Conservation (phyloP, 2,888 invertebrate species). For the Thymelicus acteon region DNA sequence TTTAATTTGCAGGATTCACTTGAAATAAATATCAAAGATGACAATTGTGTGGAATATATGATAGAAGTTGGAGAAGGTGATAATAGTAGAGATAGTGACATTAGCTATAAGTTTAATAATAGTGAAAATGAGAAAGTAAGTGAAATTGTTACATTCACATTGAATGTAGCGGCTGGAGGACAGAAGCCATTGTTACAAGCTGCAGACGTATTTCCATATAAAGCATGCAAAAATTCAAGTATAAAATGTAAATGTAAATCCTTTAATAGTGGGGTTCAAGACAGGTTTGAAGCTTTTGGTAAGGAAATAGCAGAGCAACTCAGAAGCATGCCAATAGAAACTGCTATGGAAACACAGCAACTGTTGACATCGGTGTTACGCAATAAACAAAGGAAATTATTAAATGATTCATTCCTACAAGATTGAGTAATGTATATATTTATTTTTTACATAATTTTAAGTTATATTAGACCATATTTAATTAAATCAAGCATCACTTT, state of each 20-base stretch:
- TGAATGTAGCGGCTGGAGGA: background rate
- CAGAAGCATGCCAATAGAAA: background rate
- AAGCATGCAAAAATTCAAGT: background rate
- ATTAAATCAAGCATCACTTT: too few relatives aligned
- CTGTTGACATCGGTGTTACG: background rate
- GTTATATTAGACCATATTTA: too few relatives aligned
- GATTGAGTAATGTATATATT: too few relatives aligned
- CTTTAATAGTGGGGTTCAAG: background rate
- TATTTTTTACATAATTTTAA: too few relatives aligned
- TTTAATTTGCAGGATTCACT: background rate
- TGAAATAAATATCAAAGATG: background rate
- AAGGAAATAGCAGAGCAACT: background rate
- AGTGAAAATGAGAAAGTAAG: background rate
- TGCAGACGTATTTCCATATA: background rate
- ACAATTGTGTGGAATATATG: background rate
- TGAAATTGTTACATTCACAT: background rate
- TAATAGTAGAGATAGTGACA: background rate
- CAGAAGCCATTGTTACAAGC: constrained; percentile 1
- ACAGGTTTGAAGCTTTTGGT: background rate
- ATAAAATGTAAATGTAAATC: background rate
- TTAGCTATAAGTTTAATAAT: background rate
- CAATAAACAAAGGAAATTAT: background rate
- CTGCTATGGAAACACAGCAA: background rate
- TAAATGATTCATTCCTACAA: background rate
- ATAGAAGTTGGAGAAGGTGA: constrained; percentile 1